Evolutionary conservation across 2,888 invertebrate species (phyloP).

Genomic region (Dryobota labecula): DNA sequence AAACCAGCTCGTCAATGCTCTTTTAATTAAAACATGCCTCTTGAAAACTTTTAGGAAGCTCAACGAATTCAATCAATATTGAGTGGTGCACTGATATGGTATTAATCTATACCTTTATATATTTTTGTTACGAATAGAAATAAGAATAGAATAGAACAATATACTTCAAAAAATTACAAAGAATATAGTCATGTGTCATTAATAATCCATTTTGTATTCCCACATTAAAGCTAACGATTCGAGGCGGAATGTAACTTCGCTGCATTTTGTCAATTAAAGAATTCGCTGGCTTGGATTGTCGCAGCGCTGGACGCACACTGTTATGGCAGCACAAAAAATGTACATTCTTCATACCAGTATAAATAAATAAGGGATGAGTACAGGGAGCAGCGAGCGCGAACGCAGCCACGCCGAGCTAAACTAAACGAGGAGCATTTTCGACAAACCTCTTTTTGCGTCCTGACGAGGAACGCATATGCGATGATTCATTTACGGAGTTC

Average conservation of each 20-base stretch:
- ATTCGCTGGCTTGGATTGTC: constrained; percentile 83
- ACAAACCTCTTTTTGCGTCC: constrained; percentile 88
- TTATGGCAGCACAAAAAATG: constrained; percentile 84
- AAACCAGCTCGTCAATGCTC: constrained; percentile 2
- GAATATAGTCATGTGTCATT: no score
- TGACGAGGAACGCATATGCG: constrained; percentile 89
- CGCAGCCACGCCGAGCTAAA: constrained; percentile 76
- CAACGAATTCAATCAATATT: constrained; percentile 4
- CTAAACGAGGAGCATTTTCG: constrained; percentile 88
- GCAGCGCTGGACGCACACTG: constrained; percentile 81
- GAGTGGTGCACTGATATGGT: background rate
- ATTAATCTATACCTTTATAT: no score
- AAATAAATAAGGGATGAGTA: constrained; percentile 90
- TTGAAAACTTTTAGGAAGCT: constrained; percentile 5
- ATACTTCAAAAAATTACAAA: no score
- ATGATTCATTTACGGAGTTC: constrained; percentile 90
- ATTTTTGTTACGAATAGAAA: no score
- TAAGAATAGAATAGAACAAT: no score
- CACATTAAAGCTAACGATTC: constrained; percentile 85
- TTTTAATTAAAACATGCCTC: constrained; percentile 24
- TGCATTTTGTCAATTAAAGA: constrained; percentile 88
- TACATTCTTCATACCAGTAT: constrained; percentile 88
- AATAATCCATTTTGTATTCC: constrained; percentile 80
- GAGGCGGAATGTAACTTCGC: constrained; percentile 80
- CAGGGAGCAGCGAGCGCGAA: constrained; percentile 76